Evolutionary conservation across 2,797 vertebrate species (phyloP).

Genomic region (Bucorvus abyssinicus): DNA sequence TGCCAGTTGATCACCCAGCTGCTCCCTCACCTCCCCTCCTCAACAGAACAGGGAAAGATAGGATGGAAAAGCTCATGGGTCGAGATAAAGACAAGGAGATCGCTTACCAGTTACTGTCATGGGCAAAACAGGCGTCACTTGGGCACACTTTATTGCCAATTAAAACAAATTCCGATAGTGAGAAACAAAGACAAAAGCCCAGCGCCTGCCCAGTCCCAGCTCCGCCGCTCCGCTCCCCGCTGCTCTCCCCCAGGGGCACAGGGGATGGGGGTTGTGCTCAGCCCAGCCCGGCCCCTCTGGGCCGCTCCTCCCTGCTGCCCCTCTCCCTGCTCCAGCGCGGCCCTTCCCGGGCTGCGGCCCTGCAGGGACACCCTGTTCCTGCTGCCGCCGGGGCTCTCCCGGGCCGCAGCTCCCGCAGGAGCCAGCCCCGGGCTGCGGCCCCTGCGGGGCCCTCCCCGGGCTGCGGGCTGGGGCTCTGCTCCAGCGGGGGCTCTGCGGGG

Average conservation of each 20-base stretch:
- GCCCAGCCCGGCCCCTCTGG: background rate
- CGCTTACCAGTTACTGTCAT: background rate
- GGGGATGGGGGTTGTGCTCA: background rate
- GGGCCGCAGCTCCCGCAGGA: too few species aligned
- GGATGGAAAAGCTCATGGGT: background rate
- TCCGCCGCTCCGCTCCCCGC: background rate
- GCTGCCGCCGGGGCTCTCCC: too few species aligned
- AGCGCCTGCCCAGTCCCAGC: background rate
- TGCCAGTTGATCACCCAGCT: too few species aligned
- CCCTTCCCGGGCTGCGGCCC: too few species aligned
- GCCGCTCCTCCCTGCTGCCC: background rate
- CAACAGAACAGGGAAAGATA: too few species aligned
- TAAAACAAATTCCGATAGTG: background rate
- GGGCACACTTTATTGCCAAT: background rate
- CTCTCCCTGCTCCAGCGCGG: too few species aligned
- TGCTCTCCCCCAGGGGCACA: too few species aligned
- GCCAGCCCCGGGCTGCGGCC: too few species aligned
- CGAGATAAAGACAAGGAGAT: background rate
- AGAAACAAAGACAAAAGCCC: background rate
- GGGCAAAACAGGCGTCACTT: background rate
- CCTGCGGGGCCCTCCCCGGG: too few species aligned
- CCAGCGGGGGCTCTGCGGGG: too few species aligned
- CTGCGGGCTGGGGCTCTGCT: too few species aligned
- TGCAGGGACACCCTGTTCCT: too few species aligned
- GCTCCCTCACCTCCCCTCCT: background rate